A percentile compares a stretch with the other conserved stretches of the same genome.
phyloP scores from a whole-genome alignment of 2,888 invertebrate genomes.

The Mayetiola destructor region DNA sequence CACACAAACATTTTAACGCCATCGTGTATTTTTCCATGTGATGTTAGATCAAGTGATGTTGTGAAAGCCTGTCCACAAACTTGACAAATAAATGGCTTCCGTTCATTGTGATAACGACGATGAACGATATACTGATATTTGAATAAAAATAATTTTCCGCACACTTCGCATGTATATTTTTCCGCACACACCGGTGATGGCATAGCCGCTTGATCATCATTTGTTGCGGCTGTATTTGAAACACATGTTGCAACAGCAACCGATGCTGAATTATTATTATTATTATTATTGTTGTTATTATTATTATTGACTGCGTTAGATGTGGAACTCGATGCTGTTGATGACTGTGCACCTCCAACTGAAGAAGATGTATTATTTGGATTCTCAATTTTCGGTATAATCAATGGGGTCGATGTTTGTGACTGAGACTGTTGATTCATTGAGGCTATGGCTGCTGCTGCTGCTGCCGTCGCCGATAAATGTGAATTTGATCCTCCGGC shows the following conservation, averaged over 20 bases:
- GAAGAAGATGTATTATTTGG: slow-evolving; percentile 17
- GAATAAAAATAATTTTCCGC: slow-evolving; percentile 75
- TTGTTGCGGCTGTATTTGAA: background rate
- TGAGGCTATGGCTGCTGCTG: slow-evolving; percentile 16
- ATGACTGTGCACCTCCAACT: slow-evolving; percentile 13
- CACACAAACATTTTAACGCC: slow-evolving; percentile 64
- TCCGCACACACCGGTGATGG: slow-evolving; percentile 15
- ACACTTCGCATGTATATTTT: slow-evolving; percentile 66
- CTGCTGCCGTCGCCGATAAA: slow-evolving; percentile 15
- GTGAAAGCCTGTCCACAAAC: slow-evolving; percentile 74
- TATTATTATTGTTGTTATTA: background rate
- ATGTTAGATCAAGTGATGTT: slow-evolving; percentile 61
- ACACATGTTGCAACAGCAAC: background rate
- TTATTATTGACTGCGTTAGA: background rate
- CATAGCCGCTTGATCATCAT: background rate
- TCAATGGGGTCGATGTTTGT: background rate
- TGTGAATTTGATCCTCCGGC: slow-evolving; percentile 16
- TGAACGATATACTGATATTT: slow-evolving; percentile 63
- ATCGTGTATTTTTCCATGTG: slow-evolving; percentile 72
- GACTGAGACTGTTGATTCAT: slow-evolving; percentile 19
- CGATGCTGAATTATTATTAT: background rate
- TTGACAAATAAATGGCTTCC: slow-evolving; percentile 67
- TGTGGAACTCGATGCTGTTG: background rate
- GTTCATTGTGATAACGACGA: slow-evolving; percentile 70
- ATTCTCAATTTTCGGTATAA: slow-evolving; percentile 10